These are phyloP conservation scores for Nymphicus hollandicus DNA, from an alignment of 2,113 vertebrate genomes.

Conservation along the genomic window DNA sequence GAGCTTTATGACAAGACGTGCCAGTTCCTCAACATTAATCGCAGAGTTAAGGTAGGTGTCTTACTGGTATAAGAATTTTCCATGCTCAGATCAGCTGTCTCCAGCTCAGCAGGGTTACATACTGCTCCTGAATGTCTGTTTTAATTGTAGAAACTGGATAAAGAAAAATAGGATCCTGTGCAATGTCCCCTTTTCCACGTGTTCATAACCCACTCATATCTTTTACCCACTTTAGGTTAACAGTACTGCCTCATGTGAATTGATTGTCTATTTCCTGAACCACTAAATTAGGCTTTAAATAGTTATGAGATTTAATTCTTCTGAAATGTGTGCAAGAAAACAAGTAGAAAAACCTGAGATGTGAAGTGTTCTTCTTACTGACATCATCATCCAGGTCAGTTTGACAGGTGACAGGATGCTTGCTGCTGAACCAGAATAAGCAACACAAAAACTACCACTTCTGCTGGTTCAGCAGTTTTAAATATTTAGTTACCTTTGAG, in stretches of 20 bases:
- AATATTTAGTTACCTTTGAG: not conserved
- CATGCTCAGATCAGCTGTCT: not conserved
- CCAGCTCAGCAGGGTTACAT: not conserved
- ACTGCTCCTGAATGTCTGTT: not conserved
- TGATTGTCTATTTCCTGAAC: not conserved
- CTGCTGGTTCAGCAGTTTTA: not conserved
- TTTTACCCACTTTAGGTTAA: not conserved
- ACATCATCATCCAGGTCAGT: not conserved
- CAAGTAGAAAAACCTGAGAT: not conserved
- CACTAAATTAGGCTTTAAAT: not conserved
- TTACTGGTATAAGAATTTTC: not conserved
- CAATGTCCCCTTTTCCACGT: not conserved
- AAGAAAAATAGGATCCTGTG: not conserved
- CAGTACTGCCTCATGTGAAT: not conserved
- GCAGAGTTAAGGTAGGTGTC: conserved; percentile 88
- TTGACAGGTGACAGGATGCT: not conserved
- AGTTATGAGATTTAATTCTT: not conserved
- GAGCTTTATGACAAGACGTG: conserved; percentile 96
- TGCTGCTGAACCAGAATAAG: not conserved
- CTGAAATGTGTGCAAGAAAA: not conserved
- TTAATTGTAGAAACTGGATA: not conserved
- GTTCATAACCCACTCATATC: not conserved
- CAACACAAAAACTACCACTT: not conserved
- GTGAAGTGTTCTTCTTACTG: not conserved
- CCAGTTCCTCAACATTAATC: conserved; percentile 93